Conservation (phyloP, 1,140 invertebrate genomes). For the Pissodes strobi region DNA sequence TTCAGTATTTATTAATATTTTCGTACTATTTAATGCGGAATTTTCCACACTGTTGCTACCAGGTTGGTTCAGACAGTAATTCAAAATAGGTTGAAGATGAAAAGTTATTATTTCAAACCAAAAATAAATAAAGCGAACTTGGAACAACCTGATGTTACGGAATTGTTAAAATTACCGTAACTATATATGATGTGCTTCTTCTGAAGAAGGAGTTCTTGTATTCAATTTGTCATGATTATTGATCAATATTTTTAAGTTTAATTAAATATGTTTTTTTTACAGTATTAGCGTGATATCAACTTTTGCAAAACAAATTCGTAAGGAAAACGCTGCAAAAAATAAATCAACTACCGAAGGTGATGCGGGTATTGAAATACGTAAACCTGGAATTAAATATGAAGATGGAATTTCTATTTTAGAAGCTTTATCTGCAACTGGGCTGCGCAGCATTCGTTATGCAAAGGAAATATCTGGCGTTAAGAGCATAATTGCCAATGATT, state of each 20-base stretch:
- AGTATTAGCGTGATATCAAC: slow-evolving; percentile 66
- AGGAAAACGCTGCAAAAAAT: slow-evolving; percentile 19
- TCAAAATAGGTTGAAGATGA: no score
- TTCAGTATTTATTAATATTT: no score
- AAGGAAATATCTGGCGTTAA: slow-evolving; percentile 86
- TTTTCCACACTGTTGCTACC: no score
- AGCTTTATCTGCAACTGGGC: slow-evolving; percentile 92
- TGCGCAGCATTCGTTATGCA: slow-evolving; percentile 95
- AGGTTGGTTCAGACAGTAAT: no score
- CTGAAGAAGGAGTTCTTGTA: no score
- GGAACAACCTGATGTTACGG: no score
- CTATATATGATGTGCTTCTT: no score
- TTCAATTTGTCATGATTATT: no score
- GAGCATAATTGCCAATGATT: slow-evolving; percentile 92
- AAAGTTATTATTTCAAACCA: no score
- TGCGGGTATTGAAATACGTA: background rate
- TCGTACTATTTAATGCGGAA: no score
- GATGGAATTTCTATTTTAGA: slow-evolving; percentile 80
- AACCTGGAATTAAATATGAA: slow-evolving; percentile 51
- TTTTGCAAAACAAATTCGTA: slow-evolving; percentile 59
- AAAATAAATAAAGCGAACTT: no score
- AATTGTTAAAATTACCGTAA: no score
- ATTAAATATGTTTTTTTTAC: slow-evolving; percentile 6
- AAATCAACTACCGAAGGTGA: background rate
- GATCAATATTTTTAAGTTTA: slow-evolving; percentile 10